phyloP scores from a whole-genome alignment of 2,888 invertebrate species.

The Sinodicranocentrus sp. region DNA sequence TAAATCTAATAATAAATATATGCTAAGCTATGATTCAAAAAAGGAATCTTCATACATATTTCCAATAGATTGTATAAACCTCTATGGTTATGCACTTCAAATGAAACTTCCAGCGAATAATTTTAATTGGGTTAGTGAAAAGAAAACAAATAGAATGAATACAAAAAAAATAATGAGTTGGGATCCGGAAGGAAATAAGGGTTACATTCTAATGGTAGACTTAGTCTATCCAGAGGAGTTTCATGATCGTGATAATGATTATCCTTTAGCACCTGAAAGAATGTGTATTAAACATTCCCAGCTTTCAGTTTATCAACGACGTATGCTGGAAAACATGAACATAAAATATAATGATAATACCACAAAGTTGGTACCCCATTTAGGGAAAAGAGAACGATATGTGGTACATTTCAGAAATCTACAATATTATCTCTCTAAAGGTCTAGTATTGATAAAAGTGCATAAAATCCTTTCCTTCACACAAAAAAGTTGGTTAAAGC shows the following conservation, averaged over 20 bases:
- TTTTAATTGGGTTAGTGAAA: conserved; percentile 18
- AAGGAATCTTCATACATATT: conserved; percentile 16
- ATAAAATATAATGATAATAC: conserved; percentile 27
- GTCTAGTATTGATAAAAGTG: conserved; percentile 36
- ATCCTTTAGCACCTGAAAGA: conserved; percentile 51
- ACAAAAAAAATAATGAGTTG: conserved; percentile 11
- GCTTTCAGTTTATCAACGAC: conserved; percentile 12
- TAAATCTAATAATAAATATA: conserved; percentile 42
- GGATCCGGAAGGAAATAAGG: conserved; percentile 21
- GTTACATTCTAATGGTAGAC: conserved; percentile 29
- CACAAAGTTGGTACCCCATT: conserved; percentile 35
- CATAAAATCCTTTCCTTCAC: conserved; percentile 23
- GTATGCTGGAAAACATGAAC: not conserved
- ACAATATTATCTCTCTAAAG: conserved; percentile 36
- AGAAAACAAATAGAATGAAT: not conserved
- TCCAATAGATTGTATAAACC: conserved; percentile 39
- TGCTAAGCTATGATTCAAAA: not conserved
- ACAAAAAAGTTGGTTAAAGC: conserved; percentile 47
- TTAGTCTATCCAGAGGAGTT: conserved; percentile 24
- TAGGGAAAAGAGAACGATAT: conserved; percentile 18
- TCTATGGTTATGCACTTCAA: conserved; percentile 42
- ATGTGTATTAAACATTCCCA: not conserved
- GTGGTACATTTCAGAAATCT: conserved; percentile 26
- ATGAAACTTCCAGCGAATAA: conserved; percentile 12
- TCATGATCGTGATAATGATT: conserved; percentile 21